Base-by-base conservation (phyloP, 2,888 invertebrate genomes). In the Athalia circularis region DNA sequence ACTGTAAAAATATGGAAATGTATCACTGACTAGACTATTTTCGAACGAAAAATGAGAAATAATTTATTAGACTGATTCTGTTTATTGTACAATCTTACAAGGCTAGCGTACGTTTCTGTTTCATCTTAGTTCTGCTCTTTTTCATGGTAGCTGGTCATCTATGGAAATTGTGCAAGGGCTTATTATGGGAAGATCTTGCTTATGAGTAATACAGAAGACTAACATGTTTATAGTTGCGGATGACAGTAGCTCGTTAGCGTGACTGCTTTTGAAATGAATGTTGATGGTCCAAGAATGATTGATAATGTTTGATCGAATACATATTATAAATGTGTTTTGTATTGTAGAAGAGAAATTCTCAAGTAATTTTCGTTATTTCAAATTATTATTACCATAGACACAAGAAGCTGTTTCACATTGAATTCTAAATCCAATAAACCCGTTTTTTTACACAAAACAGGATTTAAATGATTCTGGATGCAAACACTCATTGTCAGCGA, bases 1-100 rank as follows among this genome's bases (percentile, higher is more conserved):
- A 47, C 45, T 47, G 47, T 43, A 59, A 1, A 59, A 15, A 15
- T 67, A 50, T 9, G 50, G 29, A 4, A 67, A 67, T 13, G 29
- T 29, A 29, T 29, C 2, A 29, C n/a, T 70, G 45, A 54, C 8
- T 54, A 43, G 43, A 13, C 57, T n/a, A n/a, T 59, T 72, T 72
- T 59, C 13, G 43, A 72, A 76, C 81, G 81, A 80, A 82, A 80
- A 80, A 84, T 86, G 84, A 85, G 86, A 85, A 86, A 86, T 84
- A 85, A 86, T 86, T 86, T 86, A 86, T 86, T 86, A 84, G 85
- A 87, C 83, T 83, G 85, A 84, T 83, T 83, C 82, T 82, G 82
- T 82, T 83, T 45, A 62, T 65, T 62, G 54, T 65, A 65, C 74
- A 62, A 74, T 74, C 59, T 62, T 62, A 64, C 75, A 64, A 76